Percentiles rank a stretch among this genome's conserved stretches.
These are phyloP conservation scores for Paracanthobrama guichenoti DNA, from an alignment of 2,113 vertebrate species.

Conservation along the genomic window DNA sequence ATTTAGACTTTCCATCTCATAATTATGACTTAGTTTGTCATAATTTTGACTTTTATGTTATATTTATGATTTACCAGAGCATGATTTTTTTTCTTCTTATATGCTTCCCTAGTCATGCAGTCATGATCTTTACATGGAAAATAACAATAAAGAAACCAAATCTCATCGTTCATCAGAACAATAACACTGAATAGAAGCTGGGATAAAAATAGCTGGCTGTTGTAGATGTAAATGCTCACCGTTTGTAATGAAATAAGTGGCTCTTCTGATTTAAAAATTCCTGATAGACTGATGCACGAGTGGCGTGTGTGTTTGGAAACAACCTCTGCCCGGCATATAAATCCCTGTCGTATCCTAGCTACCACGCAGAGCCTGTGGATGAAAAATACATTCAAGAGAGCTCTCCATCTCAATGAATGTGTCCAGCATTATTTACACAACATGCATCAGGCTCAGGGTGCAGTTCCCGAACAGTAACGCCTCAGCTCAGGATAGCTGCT, in stretches of 20 bases:
- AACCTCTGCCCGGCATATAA: constrained; percentile 15
- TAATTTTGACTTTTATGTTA: too few species aligned
- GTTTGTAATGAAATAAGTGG: neutral
- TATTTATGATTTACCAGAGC: too few species aligned
- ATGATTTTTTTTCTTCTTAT: too few species aligned
- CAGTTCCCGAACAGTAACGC: neutral
- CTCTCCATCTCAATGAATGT: constrained; percentile 9
- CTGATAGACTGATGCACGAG: neutral
- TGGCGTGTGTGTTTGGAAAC: neutral
- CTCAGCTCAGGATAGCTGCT: constrained; percentile 12
- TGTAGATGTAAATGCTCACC: neutral
- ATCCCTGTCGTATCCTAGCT: neutral
- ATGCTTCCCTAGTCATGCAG: neutral
- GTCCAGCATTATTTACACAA: neutral
- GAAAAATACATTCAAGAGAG: neutral
- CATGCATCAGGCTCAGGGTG: neutral
- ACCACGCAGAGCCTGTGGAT: neutral
- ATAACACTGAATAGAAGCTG: neutral
- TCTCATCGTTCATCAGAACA: neutral
- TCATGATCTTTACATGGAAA: neutral
- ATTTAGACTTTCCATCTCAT: too few species aligned
- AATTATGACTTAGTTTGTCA: too few species aligned
- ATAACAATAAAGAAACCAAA: neutral
- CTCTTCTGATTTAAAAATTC: neutral
- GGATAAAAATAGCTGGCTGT: neutral